A percentile compares a stretch with the other conserved stretches of the same genome.
These are phyloP conservation scores for Meandrusa payeni DNA, from an alignment of 2,888 invertebrate genomes.

Conservation along the genomic window DNA sequence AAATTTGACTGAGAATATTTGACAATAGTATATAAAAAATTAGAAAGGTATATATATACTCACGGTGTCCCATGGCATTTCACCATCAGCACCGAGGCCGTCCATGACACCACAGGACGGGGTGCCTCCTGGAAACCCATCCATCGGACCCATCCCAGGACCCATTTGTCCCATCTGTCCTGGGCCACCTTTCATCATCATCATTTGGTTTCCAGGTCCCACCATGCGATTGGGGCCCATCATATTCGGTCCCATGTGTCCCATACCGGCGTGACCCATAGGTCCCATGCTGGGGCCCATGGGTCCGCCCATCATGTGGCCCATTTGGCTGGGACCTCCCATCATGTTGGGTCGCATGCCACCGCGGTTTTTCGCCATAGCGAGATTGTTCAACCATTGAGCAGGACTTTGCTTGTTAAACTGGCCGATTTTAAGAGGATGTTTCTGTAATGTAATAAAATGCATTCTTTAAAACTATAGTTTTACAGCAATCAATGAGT, in stretches of 20 bases:
- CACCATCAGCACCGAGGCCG: slow-evolving; percentile 81
- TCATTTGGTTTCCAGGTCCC: slow-evolving; percentile 69
- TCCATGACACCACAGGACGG: slow-evolving; percentile 81
- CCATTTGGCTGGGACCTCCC: slow-evolving; percentile 75
- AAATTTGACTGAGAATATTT: no score
- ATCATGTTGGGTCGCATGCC: slow-evolving; percentile 80
- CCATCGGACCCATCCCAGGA: slow-evolving; percentile 71
- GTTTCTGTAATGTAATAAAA: slow-evolving; percentile 83
- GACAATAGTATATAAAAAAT: slow-evolving; percentile 2
- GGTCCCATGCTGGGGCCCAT: slow-evolving; percentile 74
- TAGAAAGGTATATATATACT: slow-evolving; percentile 38
- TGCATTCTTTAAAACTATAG: no score
- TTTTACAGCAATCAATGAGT: no score
- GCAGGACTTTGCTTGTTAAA: slow-evolving; percentile 91
- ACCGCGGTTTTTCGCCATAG: slow-evolving; percentile 87
- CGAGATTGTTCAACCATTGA: slow-evolving; percentile 89
- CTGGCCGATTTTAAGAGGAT: slow-evolving; percentile 93
- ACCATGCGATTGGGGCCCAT: slow-evolving; percentile 76
- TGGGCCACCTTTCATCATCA: slow-evolving; percentile 76
- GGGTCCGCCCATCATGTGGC: slow-evolving; percentile 75
- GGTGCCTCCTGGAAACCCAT: slow-evolving; percentile 80
- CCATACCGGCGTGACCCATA: slow-evolving; percentile 70
- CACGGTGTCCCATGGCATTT: slow-evolving; percentile 81
- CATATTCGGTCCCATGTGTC: slow-evolving; percentile 73
- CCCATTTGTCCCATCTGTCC: slow-evolving; percentile 74